Evolutionary conservation across 2,113 vertebrate species (phyloP), one percentile per base, ranked within the genome.

Genomic region (Progne subis): DNA sequence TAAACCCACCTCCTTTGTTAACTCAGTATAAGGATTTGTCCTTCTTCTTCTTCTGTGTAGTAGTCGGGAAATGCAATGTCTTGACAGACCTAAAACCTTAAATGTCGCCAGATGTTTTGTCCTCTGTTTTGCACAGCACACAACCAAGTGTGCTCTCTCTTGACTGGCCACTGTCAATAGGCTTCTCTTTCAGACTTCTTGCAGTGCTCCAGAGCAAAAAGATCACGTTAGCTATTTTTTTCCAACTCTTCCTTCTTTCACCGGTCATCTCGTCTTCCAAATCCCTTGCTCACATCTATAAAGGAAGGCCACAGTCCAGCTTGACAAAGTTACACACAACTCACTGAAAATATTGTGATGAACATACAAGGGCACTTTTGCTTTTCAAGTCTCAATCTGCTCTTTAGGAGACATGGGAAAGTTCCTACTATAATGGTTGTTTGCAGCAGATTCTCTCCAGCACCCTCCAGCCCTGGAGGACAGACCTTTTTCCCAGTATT

Each of bases 221-320:
- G 34, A 28, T 26, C 34, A 14, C 8, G 7, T 57, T 12, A 55
- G 15, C 14, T 68, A 49, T 7, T 29, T 37, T 67, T 55, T 74
- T 68, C 26, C n/a, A 57, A 8, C 16, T 59, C 43, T 55, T 61
- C 26, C 18, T 52, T 82, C 24, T 68, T 60, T 37, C 52, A 55
- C 2, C 29, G 39, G 4, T 64, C 32, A 44, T 12, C 2, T 11
- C 0, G 0, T 11, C 4, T 24, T 44, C 47, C 34, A 68, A 75
- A 68, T 37, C 31, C 21, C 37, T 75, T 39, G 8, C n/a, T 78
- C 18, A 53, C 4, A 46, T 25, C 19, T 55, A 20, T 21, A 64
- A 68, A 79, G 29, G 61, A 64, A 91, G 11, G 16, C 16, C 41
- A 32, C 12, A 28, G 57, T 24, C 60, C 61, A 64, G 31, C 19